Conservation (phyloP, 2,797 vertebrate genomes). For the Enteromius radiatus region DNA sequence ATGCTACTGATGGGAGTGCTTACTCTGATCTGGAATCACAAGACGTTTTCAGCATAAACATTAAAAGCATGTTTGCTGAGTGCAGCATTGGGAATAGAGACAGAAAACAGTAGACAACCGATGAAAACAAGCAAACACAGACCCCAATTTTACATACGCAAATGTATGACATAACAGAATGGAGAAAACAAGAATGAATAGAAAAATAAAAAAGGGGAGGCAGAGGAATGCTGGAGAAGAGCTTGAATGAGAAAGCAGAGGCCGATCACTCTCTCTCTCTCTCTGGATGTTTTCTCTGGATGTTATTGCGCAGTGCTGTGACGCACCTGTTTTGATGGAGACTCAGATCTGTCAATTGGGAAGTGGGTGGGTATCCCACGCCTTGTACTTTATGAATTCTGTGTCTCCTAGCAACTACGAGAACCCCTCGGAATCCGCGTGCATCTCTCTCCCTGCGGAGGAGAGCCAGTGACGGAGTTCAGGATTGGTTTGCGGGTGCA, state of each 20-base stretch:
- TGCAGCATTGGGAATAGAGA: conserved; percentile 13
- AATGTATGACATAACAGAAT: not conserved
- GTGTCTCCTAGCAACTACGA: conserved; percentile 73
- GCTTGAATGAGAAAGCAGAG: conserved; percentile 22
- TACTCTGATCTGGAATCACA: conserved; percentile 35
- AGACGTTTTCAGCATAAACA: conserved; percentile 7
- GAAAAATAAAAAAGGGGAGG: not conserved
- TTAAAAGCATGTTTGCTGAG: conserved; percentile 21
- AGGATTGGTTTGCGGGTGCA: conserved; percentile 52
- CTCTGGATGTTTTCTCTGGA: conserved; percentile 36
- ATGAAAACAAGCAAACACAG: not conserved
- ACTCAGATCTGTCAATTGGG: conserved; percentile 69
- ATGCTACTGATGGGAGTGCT: conserved; percentile 19
- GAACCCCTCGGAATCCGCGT: conserved; percentile 55
- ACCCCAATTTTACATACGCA: not conserved
- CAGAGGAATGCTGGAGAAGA: conserved; percentile 13
- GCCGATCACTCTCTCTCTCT: conserved; percentile 23
- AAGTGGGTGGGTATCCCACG: conserved; percentile 72
- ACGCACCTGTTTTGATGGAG: conserved; percentile 67
- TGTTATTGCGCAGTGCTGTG: conserved; percentile 61
- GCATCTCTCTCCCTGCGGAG: conserved; percentile 55
- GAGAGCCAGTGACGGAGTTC: conserved; percentile 55
- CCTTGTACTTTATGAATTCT: conserved; percentile 68
- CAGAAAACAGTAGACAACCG: not conserved
- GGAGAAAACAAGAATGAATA: conserved; percentile 14